Percentiles rank a stretch among this genome's conserved stretches.
Evolutionary conservation across 2,797 vertebrate species (phyloP).

Genomic region (Sciurus vulgaris): DNA sequence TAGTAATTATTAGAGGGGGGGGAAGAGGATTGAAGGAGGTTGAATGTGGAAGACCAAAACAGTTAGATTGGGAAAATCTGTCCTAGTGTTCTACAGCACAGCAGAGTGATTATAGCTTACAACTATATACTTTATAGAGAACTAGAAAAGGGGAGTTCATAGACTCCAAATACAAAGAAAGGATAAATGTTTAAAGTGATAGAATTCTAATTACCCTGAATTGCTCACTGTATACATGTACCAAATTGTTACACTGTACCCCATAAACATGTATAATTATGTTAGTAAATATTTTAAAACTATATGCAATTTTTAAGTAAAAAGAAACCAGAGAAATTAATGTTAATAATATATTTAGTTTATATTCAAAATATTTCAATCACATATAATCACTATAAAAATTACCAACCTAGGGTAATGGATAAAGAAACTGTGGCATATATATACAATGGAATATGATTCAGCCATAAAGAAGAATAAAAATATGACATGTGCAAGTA

Average conservation of each 20-base stretch:
- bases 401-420: no score
- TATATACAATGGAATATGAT: no score
- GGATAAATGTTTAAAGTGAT: not conserved
- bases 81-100: not conserved
- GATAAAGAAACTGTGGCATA: no score
- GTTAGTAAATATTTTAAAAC: not conserved
- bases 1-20: not conserved
- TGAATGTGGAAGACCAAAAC: not conserved
- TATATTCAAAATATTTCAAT: not conserved
- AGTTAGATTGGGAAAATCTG: not conserved
- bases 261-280: not conserved
- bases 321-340: constrained; percentile 11
- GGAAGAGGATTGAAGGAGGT: not conserved
- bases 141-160: not conserved
- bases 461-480: no score
- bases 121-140: not conserved
- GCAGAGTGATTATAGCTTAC: not conserved
- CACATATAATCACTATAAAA: not conserved
- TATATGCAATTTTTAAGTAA: not conserved
- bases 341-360: constrained; percentile 21
- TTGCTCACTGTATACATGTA: not conserved
- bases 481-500: no score
- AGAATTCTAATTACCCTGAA: not conserved
- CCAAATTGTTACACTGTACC: not conserved
- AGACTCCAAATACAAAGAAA: not conserved